Conservation (phyloP, 2,113 vertebrate genomes). For the Strix uralensis region DNA sequence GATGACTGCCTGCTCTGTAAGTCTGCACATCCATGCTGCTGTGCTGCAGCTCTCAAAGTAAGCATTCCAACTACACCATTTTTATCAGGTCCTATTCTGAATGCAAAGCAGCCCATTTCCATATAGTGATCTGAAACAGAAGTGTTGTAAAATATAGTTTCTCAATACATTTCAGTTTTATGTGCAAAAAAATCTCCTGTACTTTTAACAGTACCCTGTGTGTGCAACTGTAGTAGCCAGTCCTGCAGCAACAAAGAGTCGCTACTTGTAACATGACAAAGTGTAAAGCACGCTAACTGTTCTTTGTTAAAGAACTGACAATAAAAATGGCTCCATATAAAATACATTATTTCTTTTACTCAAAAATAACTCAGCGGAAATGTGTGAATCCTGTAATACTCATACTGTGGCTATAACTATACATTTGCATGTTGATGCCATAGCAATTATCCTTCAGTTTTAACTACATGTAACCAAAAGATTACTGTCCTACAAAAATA, state of each 20-base stretch:
- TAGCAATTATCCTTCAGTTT: constrained; percentile 31
- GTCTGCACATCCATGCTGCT: neutral
- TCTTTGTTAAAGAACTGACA: constrained; percentile 43
- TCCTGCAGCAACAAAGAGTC: constrained; percentile 2
- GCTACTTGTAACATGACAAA: constrained; percentile 15
- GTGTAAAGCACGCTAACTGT: neutral
- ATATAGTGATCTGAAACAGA: neutral
- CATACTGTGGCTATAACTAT: neutral
- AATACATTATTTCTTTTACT: constrained; percentile 41
- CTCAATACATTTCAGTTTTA: neutral
- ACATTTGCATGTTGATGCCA: neutral
- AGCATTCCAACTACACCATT: neutral
- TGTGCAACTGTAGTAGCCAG: neutral
- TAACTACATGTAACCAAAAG: constrained; percentile 63
- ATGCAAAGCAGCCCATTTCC: neutral
- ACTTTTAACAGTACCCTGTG: constrained; percentile 22
- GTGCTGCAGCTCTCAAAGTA: neutral
- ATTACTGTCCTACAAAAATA: constrained; percentile 61
- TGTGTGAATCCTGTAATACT: constrained; percentile 39
- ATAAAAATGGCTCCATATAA: constrained; percentile 39
- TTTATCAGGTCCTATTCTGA: neutral
- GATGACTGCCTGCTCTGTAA: neutral
- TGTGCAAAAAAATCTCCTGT: constrained; percentile 26
- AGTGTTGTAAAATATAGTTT: neutral
- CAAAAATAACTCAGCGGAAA: constrained; percentile 54